Evolutionary conservation across 1,140 invertebrate genomes (phyloP), one percentile per base, ranked within the genome.

Genomic region (Drosophila sp.): DNA sequence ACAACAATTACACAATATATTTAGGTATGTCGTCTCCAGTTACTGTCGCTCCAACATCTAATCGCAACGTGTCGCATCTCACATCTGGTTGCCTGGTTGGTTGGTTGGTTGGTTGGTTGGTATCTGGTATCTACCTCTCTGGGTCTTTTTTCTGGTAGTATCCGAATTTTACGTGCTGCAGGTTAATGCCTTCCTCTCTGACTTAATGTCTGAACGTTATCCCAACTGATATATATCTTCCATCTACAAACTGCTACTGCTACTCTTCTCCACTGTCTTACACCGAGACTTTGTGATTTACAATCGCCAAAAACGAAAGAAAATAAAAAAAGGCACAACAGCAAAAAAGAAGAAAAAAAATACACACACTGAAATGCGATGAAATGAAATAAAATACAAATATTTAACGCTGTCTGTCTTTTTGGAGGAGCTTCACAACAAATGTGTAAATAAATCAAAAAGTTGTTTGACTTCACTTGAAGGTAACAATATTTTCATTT

Each of bases 371-470:
- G 44, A 50, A 50, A 50, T 50, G 44, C 44, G 44, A 50, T 50
- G 44, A 50, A 50, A 50, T 50, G 44, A 50, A 50, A 50, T 50
- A 60, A 63, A 58, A 30, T 67, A 56, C 73, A 75, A 75, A 75
- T 73, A 75, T 75, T 84, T 62, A 69, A 72, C 68, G 38, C 61
- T 75, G 67, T 70, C 72, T 60, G 40, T 47, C 40, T 61, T 38
- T 40, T 50, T 38, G 30, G 54, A 17, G n/a, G 17, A 47, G 44
- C 10, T 32, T 29, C 73, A 73, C 72, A 75, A 50, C 50, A 75
- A 75, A 62, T 74, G 63, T 62, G 64, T 75, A 75, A 75, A 75
- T 75, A 75, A 75, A 75, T 74, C 64, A 75, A 74, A 29, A 74
- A 68, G 63, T 57, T 38, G 38, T 67, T 65, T 57, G 70, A 67